Percentiles rank a stretch among this genome's conserved stretches.
phyloP scores from a whole-genome alignment of 2,888 invertebrate species.

The Myathropa florea region DNA sequence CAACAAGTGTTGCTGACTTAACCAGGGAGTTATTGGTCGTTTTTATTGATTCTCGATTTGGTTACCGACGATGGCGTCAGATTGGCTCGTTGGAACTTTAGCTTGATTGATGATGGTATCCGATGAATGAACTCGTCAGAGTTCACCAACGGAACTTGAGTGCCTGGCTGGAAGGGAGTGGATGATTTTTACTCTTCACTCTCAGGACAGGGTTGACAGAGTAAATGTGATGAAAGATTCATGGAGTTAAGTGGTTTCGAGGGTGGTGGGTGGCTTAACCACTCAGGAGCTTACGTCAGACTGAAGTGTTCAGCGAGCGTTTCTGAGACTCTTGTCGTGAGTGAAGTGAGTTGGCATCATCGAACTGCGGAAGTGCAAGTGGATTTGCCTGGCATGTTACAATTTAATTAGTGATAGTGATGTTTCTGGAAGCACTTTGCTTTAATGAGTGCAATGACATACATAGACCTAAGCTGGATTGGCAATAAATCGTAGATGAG shows the following conservation, averaged over 20 bases:
- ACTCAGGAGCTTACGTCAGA: background rate
- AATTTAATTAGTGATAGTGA: background rate
- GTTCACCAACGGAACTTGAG: background rate
- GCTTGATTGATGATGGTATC: background rate
- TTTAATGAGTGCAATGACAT: too few relatives aligned
- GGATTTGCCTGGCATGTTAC: background rate
- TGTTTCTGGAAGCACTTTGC: background rate
- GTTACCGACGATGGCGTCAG: background rate
- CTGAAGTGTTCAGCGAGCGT: too few relatives aligned
- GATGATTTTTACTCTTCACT: background rate
- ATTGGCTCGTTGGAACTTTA: background rate
- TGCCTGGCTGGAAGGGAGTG: background rate
- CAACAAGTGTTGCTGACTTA: conserved; percentile 7
- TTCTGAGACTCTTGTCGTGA: background rate
- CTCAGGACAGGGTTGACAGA: background rate
- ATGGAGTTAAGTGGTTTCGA: background rate
- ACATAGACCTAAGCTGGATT: too few relatives aligned
- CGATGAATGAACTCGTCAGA: background rate
- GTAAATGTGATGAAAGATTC: background rate
- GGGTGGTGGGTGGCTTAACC: background rate
- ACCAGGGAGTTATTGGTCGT: conserved; percentile 1
- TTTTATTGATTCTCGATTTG: conserved; percentile 48
- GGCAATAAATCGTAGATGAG: too few relatives aligned
- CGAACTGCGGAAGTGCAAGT: background rate
- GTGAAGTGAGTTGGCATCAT: background rate